Conservation (phyloP, 2,888 invertebrate genomes). For the Gastrophysa polygoni region DNA sequence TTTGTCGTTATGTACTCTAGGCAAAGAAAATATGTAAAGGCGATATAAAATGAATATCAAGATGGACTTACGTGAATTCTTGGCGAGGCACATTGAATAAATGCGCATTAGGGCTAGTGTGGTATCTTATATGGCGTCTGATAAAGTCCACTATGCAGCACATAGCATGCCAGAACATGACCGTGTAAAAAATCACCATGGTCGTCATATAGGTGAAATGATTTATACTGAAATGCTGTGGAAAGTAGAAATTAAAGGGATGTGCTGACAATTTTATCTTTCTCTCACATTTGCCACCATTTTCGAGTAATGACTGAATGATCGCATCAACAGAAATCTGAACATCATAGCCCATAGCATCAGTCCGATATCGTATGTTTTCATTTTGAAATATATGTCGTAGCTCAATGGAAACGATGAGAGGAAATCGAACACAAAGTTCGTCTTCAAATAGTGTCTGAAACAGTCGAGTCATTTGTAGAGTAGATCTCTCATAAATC, state of each 20-base stretch:
- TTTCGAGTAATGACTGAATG: slow-evolving; percentile 36
- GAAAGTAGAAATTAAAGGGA: slow-evolving; percentile 2
- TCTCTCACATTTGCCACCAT: slow-evolving; percentile 36
- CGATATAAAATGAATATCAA: too few relatives aligned
- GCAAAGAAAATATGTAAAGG: too few relatives aligned
- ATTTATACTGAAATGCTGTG: slow-evolving; percentile 42
- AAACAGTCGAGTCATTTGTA: slow-evolving; percentile 11
- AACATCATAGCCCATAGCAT: slow-evolving; percentile 28
- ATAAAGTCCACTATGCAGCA: slow-evolving; percentile 40
- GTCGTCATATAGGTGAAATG: slow-evolving; percentile 44
- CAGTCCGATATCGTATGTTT: slow-evolving; percentile 2
- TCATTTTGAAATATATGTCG: slow-evolving; percentile 23
- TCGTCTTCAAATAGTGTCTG: slow-evolving; percentile 35
- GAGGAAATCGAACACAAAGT: slow-evolving; percentile 31
- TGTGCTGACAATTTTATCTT: not conserved
- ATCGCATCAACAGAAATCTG: slow-evolving; percentile 32
- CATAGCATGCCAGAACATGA: slow-evolving; percentile 44
- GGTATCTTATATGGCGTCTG: slow-evolving; percentile 26
- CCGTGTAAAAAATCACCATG: slow-evolving; percentile 40
- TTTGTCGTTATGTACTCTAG: not conserved
- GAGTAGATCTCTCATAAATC: not conserved
- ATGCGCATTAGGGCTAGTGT: slow-evolving; percentile 10
- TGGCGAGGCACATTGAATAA: not conserved
- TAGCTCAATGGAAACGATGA: slow-evolving; percentile 29
- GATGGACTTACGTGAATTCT: not conserved